Conservation (phyloP, 2,888 invertebrate species). For the Onchidella celtica region DNA sequence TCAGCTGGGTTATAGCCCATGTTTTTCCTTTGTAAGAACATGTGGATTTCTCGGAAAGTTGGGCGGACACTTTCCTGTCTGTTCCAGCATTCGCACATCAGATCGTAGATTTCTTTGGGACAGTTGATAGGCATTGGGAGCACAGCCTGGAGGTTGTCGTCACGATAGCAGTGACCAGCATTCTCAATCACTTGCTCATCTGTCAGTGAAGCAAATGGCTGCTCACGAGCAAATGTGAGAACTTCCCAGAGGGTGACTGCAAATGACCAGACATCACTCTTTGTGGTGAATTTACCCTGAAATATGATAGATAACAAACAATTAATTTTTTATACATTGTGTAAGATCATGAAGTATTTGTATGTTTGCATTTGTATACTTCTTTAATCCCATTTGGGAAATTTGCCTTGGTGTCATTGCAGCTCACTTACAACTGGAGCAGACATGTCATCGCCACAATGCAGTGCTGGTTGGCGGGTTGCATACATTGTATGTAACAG, state of each 20-base stretch:
- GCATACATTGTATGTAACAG: no score
- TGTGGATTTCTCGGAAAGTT: conserved; percentile 92
- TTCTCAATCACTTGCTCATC: conserved; percentile 91
- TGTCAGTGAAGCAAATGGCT: conserved; percentile 88
- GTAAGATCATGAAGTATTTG: neutral
- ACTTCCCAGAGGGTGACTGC: conserved; percentile 94
- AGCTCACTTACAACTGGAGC: no score
- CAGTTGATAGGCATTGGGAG: conserved; percentile 88
- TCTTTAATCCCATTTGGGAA: no score
- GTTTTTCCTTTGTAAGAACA: conserved; percentile 85
- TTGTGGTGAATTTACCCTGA: conserved; percentile 91
- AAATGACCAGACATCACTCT: conserved; percentile 95
- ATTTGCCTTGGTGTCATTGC: no score
- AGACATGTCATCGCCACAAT: no score
- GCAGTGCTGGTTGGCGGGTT: no score
- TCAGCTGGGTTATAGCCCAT: conserved; percentile 80
- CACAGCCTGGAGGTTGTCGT: conserved; percentile 83
- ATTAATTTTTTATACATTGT: neutral
- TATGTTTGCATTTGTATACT: no score
- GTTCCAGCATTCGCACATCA: conserved; percentile 96
- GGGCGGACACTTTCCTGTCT: conserved; percentile 90
- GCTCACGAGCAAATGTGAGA: conserved; percentile 87
- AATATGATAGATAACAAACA: conserved; percentile 54
- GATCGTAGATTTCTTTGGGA: conserved; percentile 92
- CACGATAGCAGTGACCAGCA: conserved; percentile 88